These are phyloP conservation scores for Caenorhabditis latens DNA, from an alignment of 1,140 invertebrate species.

Conservation along the genomic window DNA sequence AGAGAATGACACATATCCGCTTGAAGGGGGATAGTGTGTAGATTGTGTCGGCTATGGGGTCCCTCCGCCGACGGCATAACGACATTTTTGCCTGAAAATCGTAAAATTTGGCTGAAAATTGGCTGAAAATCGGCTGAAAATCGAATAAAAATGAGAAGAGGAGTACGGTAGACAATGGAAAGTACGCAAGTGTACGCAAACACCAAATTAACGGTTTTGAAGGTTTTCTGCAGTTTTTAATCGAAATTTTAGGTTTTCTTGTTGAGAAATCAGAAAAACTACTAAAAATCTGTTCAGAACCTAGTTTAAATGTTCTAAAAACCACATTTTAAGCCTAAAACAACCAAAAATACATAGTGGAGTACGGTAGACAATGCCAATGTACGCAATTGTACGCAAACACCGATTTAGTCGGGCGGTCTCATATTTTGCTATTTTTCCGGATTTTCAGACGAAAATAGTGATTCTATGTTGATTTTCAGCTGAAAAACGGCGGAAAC, in stretches of 20 bases:
- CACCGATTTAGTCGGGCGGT: not conserved
- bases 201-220: too few species aligned
- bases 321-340: too few species aligned
- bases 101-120: not conserved
- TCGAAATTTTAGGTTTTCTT: too few species aligned
- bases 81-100: slow-evolving; percentile 23
- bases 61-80: slow-evolving; percentile 12
- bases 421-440: not conserved
- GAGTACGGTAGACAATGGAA: too few species aligned
- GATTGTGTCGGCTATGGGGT: slow-evolving; percentile 45
- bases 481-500: too few species aligned
- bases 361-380: not conserved
- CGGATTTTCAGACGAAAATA: not conserved
- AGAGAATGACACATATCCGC: slow-evolving; percentile 69
- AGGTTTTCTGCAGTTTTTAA: too few species aligned
- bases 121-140: not conserved
- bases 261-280: too few species aligned
- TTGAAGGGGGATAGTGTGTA: slow-evolving; percentile 25
- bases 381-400: not conserved
- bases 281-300: too few species aligned
- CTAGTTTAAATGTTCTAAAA: too few species aligned
- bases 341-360: not conserved
- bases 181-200: too few species aligned
- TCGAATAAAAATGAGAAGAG: not conserved
- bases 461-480: too few species aligned